Evolutionary conservation across 2,888 invertebrate species (phyloP).

Genomic region (Chrysolina haemoptera): DNA sequence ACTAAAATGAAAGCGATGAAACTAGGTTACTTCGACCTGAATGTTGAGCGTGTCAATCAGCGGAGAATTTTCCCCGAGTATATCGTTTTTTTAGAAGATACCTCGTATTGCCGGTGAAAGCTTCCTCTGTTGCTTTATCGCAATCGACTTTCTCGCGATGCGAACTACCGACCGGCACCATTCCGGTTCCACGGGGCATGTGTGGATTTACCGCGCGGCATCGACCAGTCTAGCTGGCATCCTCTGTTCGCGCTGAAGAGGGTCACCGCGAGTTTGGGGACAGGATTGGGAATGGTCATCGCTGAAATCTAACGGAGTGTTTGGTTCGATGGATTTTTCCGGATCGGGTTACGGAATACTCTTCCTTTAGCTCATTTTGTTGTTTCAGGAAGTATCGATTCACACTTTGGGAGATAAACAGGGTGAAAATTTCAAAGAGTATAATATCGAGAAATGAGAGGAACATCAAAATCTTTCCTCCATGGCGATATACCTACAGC

Average conservation of each 20-base stretch:
- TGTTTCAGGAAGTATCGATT: neutral
- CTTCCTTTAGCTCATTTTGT: neutral
- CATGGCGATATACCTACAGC: no score
- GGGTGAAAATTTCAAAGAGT: no score
- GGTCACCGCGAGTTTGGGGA: slow-evolving; percentile 48
- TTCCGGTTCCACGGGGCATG: slow-evolving; percentile 52
- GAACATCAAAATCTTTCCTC: no score
- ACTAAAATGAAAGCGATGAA: no score
- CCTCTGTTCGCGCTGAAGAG: neutral
- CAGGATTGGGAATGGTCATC: slow-evolving; percentile 11
- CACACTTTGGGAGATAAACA: neutral
- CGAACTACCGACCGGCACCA: slow-evolving; percentile 27
- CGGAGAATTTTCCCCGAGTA: no score
- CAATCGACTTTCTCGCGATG: slow-evolving; percentile 24
- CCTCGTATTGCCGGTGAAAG: neutral
- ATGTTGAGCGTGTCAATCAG: no score
- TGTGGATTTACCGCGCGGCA: slow-evolving; percentile 49
- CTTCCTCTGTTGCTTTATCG: neutral
- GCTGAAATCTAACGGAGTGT: neutral
- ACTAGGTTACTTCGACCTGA: no score
- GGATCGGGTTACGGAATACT: neutral
- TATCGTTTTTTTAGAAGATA: neutral
- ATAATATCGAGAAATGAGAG: no score
- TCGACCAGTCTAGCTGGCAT: slow-evolving; percentile 51
- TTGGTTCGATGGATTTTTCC: neutral